Evolutionary conservation across 2,113 vertebrate genomes (phyloP), one percentile per base, ranked within the genome.

Genomic region (Felis catus): DNA sequence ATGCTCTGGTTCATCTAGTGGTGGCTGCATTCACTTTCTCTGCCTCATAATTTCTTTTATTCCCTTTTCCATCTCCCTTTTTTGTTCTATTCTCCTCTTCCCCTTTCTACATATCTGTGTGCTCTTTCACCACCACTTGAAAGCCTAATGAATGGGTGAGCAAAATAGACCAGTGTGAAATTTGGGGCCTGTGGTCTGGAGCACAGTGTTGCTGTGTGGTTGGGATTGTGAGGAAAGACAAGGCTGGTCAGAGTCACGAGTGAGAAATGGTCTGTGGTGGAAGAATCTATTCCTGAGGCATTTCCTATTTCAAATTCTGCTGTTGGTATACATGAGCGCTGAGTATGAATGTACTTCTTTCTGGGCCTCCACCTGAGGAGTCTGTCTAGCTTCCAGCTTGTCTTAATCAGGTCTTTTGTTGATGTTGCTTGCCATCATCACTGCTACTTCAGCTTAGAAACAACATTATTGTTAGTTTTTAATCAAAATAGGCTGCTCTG

Each of bases 401-500:
- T 87, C 36, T 89, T 85, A 41, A 87, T 45, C 33, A 27, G 36
- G 39, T 81, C 15, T 73, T 81, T 65, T 78, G 31, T 25, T 70
- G 19, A 78, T 68, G 45, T 39, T 91, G 11, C 51, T 39, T 91
- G 11, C 51, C 33, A 29, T 70, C 45, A 95, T 95, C 39, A 80
- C 51, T 66, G 36, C 16, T 94, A 83, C 65, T 97, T 93, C 31
- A 74, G 36, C 27, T 36, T 51, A 78, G 36, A 90, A n/a, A 48
- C 29, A 87, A 80, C 23, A 93, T 55, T 91, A n/a, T 45, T 36
- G 55, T 45, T 93, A 78, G 14, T 39, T 79, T 93, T 31, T 70
- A 95, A 83, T 18, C 93, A 29, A 96, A 93, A 95, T 36, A 79
- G 25, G n/a, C 23, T 87, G 18, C 14, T 91, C 51, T 88, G 31